Conservation (phyloP, 2,797 vertebrate species). For the Tokudaia tokunoshimensis region DNA sequence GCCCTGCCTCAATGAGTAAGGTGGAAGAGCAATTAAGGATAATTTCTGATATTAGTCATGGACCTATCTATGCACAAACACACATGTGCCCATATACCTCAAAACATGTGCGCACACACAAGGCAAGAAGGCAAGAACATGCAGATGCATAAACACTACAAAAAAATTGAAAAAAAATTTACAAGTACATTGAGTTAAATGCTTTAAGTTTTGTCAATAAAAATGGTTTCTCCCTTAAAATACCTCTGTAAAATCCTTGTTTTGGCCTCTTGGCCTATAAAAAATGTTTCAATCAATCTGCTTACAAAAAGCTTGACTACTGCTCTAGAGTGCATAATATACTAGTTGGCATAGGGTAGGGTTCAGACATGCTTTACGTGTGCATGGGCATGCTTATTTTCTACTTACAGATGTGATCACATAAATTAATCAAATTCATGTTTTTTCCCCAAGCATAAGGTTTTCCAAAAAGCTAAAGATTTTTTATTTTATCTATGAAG, state of each 20-base stretch:
- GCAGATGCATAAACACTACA: background rate
- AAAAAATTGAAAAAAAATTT: background rate
- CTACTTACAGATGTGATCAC: background rate
- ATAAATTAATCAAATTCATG: background rate
- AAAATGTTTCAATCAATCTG: background rate
- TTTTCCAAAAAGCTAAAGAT: conserved; percentile 39
- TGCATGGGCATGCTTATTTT: background rate
- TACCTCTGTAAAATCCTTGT: background rate
- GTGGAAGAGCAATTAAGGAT: background rate
- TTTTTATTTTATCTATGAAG: background rate
- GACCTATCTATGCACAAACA: background rate
- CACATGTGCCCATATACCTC: background rate
- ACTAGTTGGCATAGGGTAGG: background rate
- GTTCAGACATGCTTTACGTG: background rate
- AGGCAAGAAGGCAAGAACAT: background rate
- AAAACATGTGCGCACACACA: background rate
- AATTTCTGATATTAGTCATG: background rate
- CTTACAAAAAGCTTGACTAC: background rate
- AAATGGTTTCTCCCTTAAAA: background rate
- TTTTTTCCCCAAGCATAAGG: background rate
- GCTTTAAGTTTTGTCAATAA: background rate
- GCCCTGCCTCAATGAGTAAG: background rate
- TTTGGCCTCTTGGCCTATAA: background rate
- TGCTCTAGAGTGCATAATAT: background rate
- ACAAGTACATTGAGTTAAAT: background rate